Percentiles rank a stretch among this genome's conserved stretches.
These are phyloP conservation scores for Macropus fuliginosus DNA, from an alignment of 2,797 vertebrate genomes.

Conservation along the genomic window DNA sequence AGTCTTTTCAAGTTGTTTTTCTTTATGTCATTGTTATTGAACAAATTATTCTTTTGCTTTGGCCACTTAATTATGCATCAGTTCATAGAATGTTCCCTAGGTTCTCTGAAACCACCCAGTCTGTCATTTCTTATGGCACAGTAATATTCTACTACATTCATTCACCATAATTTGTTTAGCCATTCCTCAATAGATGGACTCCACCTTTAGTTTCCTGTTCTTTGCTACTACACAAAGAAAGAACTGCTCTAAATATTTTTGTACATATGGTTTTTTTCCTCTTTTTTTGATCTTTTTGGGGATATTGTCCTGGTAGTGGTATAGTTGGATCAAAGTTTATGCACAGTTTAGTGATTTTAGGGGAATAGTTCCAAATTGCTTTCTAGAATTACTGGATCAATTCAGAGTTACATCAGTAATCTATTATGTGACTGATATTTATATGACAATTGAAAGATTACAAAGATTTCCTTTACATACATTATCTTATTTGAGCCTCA, in stretches of 20 bases:
- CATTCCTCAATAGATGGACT: not conserved
- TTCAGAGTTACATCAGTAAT: not conserved
- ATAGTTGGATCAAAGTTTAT: not conserved
- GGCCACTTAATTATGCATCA: not conserved
- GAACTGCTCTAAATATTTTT: not conserved
- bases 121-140: not conserved
- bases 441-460: not conserved
- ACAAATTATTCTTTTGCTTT: not conserved
- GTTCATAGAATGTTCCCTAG: not conserved
- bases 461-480: not conserved
- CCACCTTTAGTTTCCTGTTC: not conserved
- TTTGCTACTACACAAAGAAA: not conserved
- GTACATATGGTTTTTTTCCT: not conserved
- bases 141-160: not conserved
- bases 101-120: not conserved
- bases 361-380: not conserved
- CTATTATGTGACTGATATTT: not conserved
- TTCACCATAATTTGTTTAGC: not conserved
- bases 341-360: not conserved
- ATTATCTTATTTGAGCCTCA: not conserved
- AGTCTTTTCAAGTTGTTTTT: not conserved
- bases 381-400: not conserved
- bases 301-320: not conserved
- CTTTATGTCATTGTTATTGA: not conserved
- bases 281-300: not conserved